Evolutionary conservation across 2,888 invertebrate species (phyloP), one percentile per base, ranked within the genome.

Genomic region (Eristalinus aeneus): DNA sequence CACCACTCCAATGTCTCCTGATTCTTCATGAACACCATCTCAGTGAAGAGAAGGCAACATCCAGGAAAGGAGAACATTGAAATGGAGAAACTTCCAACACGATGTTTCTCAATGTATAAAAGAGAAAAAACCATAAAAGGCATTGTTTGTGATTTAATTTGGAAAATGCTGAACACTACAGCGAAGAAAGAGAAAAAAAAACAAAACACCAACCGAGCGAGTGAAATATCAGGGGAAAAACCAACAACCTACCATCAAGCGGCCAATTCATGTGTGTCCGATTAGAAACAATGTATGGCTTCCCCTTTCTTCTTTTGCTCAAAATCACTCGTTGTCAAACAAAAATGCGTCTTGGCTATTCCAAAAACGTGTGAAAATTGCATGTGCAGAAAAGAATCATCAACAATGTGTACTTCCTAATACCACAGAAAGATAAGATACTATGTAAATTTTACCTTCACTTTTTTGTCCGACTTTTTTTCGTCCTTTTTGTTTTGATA

Each of bases 401-500:
- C 61, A 76, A 54, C 74, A 64, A 84, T 75, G 74, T 69, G 74
- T 85, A 82, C 77, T 82, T 86, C 77, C 82, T 74, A 67, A 74
- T 71, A 72, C 74, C 82, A 78, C 65, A 77, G 65, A 86, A 86
- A 82, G 82, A 71, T 82, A 63, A 74, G 34, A 78, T 76, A 72
- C 76, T 78, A 77, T 78, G 73, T 86, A 82, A 60, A 82, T 82
- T 74, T 81, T 69, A 69, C 73, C 34, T 73, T 72, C 81, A 85
- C 74, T 82, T 81, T 69, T 75, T 81, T 86, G 86, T 86, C 81
- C 77, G 77, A 77, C 58, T 31, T 73, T 68, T 67, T 75, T 69
- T 61, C 69, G 69, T 69, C 75, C 80, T 71, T 73, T 69, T 65
- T 61, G 27, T 27, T 46, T 39, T 0, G 16, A 46, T 61, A 34